These are phyloP conservation scores for Noctuana brunneofusca DNA, from an alignment of 2,888 invertebrate species.

Conservation along the genomic window DNA sequence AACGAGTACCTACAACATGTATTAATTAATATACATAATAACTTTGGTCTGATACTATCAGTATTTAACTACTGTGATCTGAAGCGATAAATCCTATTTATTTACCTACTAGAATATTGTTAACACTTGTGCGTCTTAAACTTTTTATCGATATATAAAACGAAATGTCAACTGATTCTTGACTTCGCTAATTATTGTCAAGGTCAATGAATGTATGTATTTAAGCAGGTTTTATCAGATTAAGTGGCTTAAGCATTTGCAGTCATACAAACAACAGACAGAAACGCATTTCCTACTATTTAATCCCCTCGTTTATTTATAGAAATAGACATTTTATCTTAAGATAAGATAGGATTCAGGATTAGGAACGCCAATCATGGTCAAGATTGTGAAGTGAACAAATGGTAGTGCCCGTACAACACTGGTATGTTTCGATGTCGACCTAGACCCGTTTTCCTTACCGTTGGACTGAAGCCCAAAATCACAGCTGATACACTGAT, in stretches of 20 bases:
- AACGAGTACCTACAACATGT: too few relatives aligned
- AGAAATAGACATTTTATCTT: slow-evolving; percentile 23
- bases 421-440: slow-evolving; percentile 42
- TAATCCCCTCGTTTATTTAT: slow-evolving; percentile 17
- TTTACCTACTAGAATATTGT: neutral
- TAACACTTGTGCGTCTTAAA: neutral
- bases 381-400: slow-evolving; percentile 1
- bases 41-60: neutral
- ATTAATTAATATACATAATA: too few relatives aligned
- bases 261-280: neutral
- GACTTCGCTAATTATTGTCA: neutral
- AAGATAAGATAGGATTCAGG: slow-evolving; percentile 12
- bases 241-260: slow-evolving; percentile 1
- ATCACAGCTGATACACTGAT: slow-evolving; percentile 23
- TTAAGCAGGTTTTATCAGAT: slow-evolving; percentile 6
- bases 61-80: neutral
- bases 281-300: neutral
- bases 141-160: too few relatives aligned
- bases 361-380: slow-evolving; percentile 15
- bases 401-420: slow-evolving; percentile 11
- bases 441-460: slow-evolving; percentile 68
- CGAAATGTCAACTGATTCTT: neutral
- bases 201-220: neutral
- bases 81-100: slow-evolving; percentile 5
- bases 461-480: slow-evolving; percentile 69